Conservation (phyloP, 2,888 invertebrate species). For the Tetropium fuscum region DNA sequence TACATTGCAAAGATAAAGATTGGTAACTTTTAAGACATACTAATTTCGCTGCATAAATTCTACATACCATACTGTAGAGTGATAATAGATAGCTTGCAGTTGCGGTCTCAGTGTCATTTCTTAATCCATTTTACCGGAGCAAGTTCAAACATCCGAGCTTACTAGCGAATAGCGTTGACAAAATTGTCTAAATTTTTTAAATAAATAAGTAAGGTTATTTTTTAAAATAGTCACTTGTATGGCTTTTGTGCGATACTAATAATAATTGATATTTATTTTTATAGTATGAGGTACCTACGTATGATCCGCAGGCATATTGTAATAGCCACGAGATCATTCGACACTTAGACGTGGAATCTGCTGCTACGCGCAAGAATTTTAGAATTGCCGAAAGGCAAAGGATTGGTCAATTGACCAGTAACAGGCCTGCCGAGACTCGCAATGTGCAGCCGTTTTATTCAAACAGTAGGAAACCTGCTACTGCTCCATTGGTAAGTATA, state of each 20-base stretch:
- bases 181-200: background rate
- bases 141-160: too few relatives aligned
- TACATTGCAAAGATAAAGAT: too few relatives aligned
- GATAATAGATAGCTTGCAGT: too few relatives aligned
- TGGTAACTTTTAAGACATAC: too few relatives aligned
- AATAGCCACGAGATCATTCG: slow-evolving; percentile 42
- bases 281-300: slow-evolving; percentile 40
- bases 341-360: slow-evolving; percentile 42
- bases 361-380: slow-evolving; percentile 45
- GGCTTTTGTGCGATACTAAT: background rate
- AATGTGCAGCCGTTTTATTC: background rate
- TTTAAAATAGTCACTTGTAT: background rate
- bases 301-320: slow-evolving; percentile 47
- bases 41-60: too few relatives aligned
- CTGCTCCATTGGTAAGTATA: background rate
- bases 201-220: background rate
- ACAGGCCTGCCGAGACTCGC: too few relatives aligned
- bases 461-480: background rate
- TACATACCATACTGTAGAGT: too few relatives aligned
- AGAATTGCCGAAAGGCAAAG: slow-evolving; percentile 46
- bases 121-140: too few relatives aligned
- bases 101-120: too few relatives aligned
- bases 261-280: slow-evolving; percentile 24
- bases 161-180: too few relatives aligned
- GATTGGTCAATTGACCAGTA: slow-evolving; percentile 29